Conservation (phyloP, 2,113 vertebrate species). For the Lophotis ruficrista region DNA sequence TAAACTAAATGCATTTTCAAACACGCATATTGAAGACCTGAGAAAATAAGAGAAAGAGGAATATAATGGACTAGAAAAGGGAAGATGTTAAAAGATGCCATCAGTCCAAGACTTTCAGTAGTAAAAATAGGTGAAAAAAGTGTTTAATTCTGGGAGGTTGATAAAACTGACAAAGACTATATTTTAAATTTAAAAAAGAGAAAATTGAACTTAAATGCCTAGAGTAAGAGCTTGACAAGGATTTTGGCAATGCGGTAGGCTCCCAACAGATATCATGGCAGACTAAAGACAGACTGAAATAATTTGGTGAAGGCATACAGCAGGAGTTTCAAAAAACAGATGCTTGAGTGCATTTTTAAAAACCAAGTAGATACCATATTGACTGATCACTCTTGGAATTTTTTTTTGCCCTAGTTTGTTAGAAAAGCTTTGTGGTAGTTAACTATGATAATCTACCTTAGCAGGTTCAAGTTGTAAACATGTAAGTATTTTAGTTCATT, state of each 20-base stretch:
- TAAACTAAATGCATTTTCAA: neutral
- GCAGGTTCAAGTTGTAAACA: neutral
- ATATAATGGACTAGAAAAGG: neutral
- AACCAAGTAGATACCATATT: neutral
- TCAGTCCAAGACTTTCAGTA: conserved; percentile 27
- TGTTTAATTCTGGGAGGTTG: conserved; percentile 24
- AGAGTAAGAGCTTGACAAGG: neutral
- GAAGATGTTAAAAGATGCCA: neutral
- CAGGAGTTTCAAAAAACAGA: conserved; percentile 19
- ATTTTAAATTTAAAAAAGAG: neutral
- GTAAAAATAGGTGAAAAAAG: conserved; percentile 34
- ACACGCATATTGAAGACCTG: rapidly evolving
- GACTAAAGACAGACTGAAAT: neutral
- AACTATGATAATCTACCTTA: neutral
- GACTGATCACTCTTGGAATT: neutral
- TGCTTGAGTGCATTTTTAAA: conserved; percentile 31
- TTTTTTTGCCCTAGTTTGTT: neutral
- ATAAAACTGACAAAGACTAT: neutral
- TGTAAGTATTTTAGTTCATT: neutral
- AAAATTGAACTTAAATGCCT: neutral
- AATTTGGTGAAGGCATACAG: neutral
- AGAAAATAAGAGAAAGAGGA: neutral
- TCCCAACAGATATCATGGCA: conserved; percentile 1
- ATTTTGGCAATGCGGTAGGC: neutral
- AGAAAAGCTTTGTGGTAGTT: neutral